Evolutionary conservation across 1,140 invertebrate species (phyloP).

Genomic region (Drosophila truncata): DNA sequence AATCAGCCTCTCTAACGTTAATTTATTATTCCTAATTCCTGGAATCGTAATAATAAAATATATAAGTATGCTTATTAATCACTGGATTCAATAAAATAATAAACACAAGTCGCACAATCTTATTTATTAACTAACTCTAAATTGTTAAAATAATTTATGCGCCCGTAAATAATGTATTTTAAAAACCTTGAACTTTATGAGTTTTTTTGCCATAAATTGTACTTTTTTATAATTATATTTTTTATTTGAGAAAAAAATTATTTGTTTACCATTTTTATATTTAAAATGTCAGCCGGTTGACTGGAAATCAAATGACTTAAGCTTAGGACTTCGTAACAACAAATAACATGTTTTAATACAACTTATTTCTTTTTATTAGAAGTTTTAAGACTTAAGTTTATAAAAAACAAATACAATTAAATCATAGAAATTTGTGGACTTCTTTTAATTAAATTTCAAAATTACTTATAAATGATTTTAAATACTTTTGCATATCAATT

Average conservation of each 20-base stretch:
- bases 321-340: too few species aligned
- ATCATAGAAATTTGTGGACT: too few species aligned
- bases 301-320: neutral
- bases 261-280: slow-evolving; percentile 16
- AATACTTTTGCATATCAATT: neutral
- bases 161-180: slow-evolving; percentile 1
- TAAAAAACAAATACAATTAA: too few species aligned
- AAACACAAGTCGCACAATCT: neutral
- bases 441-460: too few species aligned
- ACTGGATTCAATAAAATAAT: neutral
- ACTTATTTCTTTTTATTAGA: neutral
- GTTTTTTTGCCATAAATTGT: slow-evolving; percentile 16
- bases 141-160: neutral
- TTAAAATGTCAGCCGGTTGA: slow-evolving; percentile 15
- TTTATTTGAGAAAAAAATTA: slow-evolving; percentile 12
- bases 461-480: neutral
- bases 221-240: slow-evolving; percentile 13
- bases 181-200: slow-evolving; percentile 15
- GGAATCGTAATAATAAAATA: neutral
- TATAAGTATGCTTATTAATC: neutral
- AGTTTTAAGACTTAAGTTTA: neutral
- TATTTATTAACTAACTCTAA: neutral
- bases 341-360: too few species aligned
- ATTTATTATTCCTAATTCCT: neutral
- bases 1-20: neutral